These are phyloP conservation scores for Macrobrachium rosenbergii DNA, from an alignment of 1,140 invertebrate species.

Conservation along the genomic window DNA sequence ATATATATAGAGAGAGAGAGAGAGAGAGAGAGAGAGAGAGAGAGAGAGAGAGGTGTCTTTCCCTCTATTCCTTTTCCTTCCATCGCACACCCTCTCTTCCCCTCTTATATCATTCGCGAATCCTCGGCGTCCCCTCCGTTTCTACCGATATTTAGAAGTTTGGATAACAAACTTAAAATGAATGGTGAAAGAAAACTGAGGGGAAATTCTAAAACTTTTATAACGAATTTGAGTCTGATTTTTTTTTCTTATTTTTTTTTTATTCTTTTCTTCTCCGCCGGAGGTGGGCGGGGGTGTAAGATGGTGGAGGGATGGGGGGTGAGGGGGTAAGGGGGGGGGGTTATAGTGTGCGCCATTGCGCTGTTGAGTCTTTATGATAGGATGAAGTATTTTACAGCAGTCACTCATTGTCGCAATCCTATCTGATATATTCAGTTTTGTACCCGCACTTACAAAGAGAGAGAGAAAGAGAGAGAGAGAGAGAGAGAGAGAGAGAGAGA, in stretches of 20 bases:
- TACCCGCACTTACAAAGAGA: neutral
- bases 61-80: neutral
- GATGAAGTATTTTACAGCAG: neutral
- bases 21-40: neutral
- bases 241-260: neutral
- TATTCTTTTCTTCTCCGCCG: neutral
- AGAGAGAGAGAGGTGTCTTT: neutral
- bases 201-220: slow-evolving; percentile 6
- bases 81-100: too few species aligned
- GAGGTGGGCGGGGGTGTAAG: neutral
- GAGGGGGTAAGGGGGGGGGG: neutral
- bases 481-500: neutral
- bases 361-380: neutral
- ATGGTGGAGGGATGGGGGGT: neutral
- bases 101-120: too few species aligned
- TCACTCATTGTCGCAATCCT: too few species aligned
- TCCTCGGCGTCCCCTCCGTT: too few species aligned
- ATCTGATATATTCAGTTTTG: too few species aligned
- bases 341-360: neutral
- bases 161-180: too few species aligned
- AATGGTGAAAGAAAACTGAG: too few species aligned
- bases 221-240: slow-evolving; percentile 9
- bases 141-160: too few species aligned
- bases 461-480: neutral
- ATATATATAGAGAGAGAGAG: too few species aligned